A percentile compares a stretch with the other conserved stretches of the same genome.
These are phyloP conservation scores for Sebastes fasciatus DNA, from an alignment of 2,113 vertebrate genomes.

Conservation along the genomic window DNA sequence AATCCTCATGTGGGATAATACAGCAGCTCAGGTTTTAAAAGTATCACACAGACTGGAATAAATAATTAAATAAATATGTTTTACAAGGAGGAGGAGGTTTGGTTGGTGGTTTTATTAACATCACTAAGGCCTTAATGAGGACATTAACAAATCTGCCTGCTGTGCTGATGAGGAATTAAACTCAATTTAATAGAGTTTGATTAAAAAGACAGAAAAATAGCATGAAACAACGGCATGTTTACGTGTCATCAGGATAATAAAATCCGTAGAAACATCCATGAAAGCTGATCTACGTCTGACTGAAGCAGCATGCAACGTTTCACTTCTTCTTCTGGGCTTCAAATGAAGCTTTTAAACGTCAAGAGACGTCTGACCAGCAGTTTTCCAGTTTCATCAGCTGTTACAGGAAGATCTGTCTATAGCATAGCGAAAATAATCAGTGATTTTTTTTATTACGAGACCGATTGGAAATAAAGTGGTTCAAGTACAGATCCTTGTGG, in stretches of 20 bases:
- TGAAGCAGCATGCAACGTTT: neutral
- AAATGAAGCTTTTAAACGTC: neutral
- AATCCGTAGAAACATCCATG: neutral
- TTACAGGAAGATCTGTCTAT: too few species aligned
- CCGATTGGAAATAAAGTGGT: neutral
- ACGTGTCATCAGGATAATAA: neutral
- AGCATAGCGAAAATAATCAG: neutral
- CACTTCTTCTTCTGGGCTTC: neutral
- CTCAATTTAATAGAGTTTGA: constrained; percentile 13
- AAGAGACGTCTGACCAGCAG: neutral
- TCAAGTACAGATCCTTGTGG: neutral
- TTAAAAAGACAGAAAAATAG: constrained; percentile 14
- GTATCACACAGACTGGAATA: neutral
- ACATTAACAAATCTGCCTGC: neutral
- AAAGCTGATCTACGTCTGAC: neutral
- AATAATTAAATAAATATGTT: constrained; percentile 14
- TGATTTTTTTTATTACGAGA: too few species aligned
- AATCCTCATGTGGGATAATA: constrained; percentile 19
- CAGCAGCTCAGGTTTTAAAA: constrained; percentile 3
- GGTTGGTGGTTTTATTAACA: neutral
- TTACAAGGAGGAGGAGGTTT: neutral
- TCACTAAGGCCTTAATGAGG: constrained; percentile 4
- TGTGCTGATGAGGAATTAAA: constrained; percentile 22
- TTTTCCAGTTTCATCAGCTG: neutral
- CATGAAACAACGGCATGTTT: neutral